Conservation (phyloP, 1,140 invertebrate genomes). For the Orchestia grillus region DNA sequence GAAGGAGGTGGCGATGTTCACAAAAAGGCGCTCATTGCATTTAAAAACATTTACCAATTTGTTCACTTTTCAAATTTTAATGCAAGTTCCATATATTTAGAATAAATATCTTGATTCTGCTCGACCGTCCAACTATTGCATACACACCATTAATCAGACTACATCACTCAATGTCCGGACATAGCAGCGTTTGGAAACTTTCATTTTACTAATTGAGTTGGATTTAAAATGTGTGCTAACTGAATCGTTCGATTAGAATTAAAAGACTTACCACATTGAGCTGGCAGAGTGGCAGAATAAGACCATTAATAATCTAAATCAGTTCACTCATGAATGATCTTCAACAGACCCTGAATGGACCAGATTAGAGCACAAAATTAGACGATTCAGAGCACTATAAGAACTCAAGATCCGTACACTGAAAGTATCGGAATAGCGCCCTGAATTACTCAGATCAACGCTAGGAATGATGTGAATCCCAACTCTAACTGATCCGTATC, state of each 20-base stretch:
- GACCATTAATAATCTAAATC: not conserved
- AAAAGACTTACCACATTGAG: not conserved
- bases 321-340: not conserved
- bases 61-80: not conserved
- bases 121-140: not conserved
- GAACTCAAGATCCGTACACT: not conserved
- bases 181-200: no score
- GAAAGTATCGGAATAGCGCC: not conserved
- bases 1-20: not conserved
- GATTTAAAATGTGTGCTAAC: not conserved
- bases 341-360: not conserved
- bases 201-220: not conserved
- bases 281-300: no score
- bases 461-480: not conserved
- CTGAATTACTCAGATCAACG: not conserved
- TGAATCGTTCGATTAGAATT: not conserved
- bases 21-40: not conserved
- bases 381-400: not conserved
- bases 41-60: not conserved
- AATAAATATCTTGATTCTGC: not conserved
- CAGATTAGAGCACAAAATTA: not conserved
- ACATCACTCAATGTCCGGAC: no score
- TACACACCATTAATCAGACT: no score
- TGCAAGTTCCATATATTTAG: not conserved
- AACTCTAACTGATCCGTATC: not conserved